A percentile compares a stretch with the other conserved stretches of the same genome.
These are phyloP conservation scores for Papilio dardanus DNA, from an alignment of 1,140 invertebrate species.

Conservation along the genomic window DNA sequence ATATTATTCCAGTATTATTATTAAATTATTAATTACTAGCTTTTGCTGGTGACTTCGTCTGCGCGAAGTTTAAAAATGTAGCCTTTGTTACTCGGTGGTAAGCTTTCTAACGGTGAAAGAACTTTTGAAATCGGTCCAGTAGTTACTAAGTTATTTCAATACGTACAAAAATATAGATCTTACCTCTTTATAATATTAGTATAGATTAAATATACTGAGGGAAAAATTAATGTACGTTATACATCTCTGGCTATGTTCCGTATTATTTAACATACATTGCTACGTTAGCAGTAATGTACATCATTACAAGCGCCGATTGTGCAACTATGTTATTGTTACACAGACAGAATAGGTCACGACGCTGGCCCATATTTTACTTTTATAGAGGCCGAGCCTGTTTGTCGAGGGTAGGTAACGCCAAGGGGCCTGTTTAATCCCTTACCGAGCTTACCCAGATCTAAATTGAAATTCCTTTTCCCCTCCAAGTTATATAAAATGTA, in stretches of 20 bases:
- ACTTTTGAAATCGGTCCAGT: too few relatives aligned
- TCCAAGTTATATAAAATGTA: constrained; percentile 7
- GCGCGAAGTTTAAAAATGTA: too few relatives aligned
- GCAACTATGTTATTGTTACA: constrained; percentile 33
- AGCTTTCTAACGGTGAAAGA: too few relatives aligned
- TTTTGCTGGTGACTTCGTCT: too few relatives aligned
- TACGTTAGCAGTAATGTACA: constrained; percentile 32
- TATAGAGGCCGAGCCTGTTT: constrained; percentile 49
- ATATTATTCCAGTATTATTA: too few relatives aligned
- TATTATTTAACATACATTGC: constrained; percentile 21
- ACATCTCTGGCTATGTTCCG: background rate
- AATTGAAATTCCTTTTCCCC: constrained; percentile 49
- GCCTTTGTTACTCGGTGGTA: too few relatives aligned
- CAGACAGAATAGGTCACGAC: constrained; percentile 37
- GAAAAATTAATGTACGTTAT: background rate
- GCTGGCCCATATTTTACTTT: constrained; percentile 53
- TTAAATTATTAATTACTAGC: too few relatives aligned
- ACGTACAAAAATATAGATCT: too few relatives aligned
- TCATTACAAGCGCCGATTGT: constrained; percentile 32
- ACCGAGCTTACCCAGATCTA: constrained; percentile 38
- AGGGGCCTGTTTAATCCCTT: constrained; percentile 47
- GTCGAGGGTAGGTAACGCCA: constrained; percentile 48
- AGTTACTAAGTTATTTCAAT: too few relatives aligned
- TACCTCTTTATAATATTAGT: too few relatives aligned
- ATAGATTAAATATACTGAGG: too few relatives aligned